Percentiles rank a stretch among this genome's conserved stretches.
Evolutionary conservation across 2,888 invertebrate genomes (phyloP).

Genomic region (Ceramica pisi): DNA sequence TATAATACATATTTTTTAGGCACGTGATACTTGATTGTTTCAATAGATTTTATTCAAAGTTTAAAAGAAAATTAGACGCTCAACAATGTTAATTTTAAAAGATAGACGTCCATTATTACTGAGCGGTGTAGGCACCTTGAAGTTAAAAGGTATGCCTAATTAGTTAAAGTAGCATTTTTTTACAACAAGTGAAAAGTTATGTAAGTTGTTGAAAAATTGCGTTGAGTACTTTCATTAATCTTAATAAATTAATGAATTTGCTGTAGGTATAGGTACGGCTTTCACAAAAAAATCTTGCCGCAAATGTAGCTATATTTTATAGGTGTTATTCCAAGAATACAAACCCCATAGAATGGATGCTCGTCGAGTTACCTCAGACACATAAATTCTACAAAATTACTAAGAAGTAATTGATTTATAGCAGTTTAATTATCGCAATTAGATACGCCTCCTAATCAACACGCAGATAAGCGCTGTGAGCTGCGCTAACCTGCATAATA

Average conservation of each 20-base stretch:
- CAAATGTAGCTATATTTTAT: constrained; percentile 44
- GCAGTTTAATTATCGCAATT: constrained; percentile 84
- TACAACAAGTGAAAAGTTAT: constrained; percentile 47
- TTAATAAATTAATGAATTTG: constrained; percentile 53
- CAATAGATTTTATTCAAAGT: neutral
- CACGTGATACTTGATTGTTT: constrained; percentile 8
- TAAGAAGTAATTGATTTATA: constrained; percentile 82
- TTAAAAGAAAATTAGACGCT: neutral
- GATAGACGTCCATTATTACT: constrained; percentile 20
- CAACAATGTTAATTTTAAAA: neutral
- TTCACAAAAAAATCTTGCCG: constrained; percentile 37
- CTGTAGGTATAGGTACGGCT: constrained; percentile 29
- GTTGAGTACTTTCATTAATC: constrained; percentile 50
- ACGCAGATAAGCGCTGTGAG: constrained; percentile 52
- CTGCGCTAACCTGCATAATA: constrained; percentile 56
- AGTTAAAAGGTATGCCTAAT: constrained; percentile 47
- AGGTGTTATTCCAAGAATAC: constrained; percentile 57
- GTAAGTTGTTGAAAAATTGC: constrained; percentile 60
- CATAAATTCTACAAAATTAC: constrained; percentile 64
- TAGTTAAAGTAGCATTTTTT: constrained; percentile 48
- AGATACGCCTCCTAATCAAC: constrained; percentile 80
- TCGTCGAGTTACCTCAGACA: constrained; percentile 34
- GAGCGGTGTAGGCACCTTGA: constrained; percentile 20
- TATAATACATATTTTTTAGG: constrained; percentile 11
- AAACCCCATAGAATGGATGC: constrained; percentile 56